These are phyloP conservation scores for Cyprinodon tularosa DNA, from an alignment of 2,113 vertebrate species.

Conservation along the genomic window DNA sequence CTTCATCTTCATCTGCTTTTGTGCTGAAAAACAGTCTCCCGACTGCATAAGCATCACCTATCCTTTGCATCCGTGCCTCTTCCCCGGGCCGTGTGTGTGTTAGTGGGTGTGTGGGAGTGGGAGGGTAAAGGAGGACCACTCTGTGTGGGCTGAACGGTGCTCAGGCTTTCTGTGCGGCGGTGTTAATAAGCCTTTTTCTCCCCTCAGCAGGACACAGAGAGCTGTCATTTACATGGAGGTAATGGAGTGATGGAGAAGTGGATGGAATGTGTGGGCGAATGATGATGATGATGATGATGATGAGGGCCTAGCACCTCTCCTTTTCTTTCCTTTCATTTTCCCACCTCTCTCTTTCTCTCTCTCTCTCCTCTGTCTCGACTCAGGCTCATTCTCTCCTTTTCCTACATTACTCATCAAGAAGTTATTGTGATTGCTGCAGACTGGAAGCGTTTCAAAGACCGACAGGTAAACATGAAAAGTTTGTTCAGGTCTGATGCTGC, in stretches of 20 bases:
- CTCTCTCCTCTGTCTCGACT: slow-evolving; percentile 13
- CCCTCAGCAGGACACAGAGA: slow-evolving; percentile 73
- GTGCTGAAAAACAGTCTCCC: slow-evolving; percentile 34
- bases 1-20: slow-evolving; percentile 46
- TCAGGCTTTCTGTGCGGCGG: slow-evolving; percentile 63
- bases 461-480: slow-evolving; percentile 24
- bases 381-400: slow-evolving; percentile 18
- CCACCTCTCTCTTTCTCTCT: slow-evolving; percentile 39
- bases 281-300: slow-evolving; percentile 64
- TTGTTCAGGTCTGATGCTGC: background rate
- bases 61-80: slow-evolving; percentile 43
- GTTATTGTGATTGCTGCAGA: slow-evolving; percentile 21
- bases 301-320: slow-evolving; percentile 64
- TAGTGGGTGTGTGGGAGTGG: slow-evolving; percentile 57
- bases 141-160: slow-evolving; percentile 73
- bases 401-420: slow-evolving; percentile 32
- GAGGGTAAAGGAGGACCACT: slow-evolving; percentile 73
- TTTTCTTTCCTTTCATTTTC: slow-evolving; percentile 45
- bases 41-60: slow-evolving; percentile 59
- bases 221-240: slow-evolving; percentile 80
- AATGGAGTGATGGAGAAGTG: slow-evolving; percentile 78
- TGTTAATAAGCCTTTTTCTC: slow-evolving; percentile 79
- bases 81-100: slow-evolving; percentile 62
- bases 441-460: slow-evolving; percentile 17
- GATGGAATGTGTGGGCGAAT: slow-evolving; percentile 76